Evolutionary conservation across 23 tunicate genomes (phyloP), one percentile per base, ranked within the genome.

Genomic region (Halocynthia aurantium): DNA sequence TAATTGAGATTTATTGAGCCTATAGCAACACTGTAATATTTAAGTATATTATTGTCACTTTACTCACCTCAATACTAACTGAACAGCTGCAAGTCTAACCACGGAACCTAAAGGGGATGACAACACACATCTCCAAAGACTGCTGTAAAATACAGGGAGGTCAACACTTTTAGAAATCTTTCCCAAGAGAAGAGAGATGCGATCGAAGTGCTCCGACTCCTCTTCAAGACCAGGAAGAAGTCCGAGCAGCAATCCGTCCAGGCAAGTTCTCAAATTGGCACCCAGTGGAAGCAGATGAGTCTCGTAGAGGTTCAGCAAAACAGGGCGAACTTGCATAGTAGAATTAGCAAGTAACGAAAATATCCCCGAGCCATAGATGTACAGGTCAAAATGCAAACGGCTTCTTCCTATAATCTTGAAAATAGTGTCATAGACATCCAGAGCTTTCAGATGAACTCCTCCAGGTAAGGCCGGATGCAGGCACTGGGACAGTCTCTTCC

Each of bases 381-480:
- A 75, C 12, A 92, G 64, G 69, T 92, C 91, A 21, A 61, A 66
- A 69, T 82, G 61, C n/a, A 92, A 70, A 22, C 73, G 82, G 22
- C 83, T 50, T 12, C 61, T 72, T 52, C 64, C 81, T 44, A 92
- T 69, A 50, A 92, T 92, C 53, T 82, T 84, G 67, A 92, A 92
- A 22, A 92, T 92, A 21, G 83, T 65, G 50, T 92, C 81, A 53
- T 92, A 92, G 53, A 92, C 98, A 7, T 82, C 83, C n/a, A 92
- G 82, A 10, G 92, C 98, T 73, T 92, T 92, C 0, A 92, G 57
- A 75, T 92, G 98, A 61, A 92, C 98, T 8, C 98, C 98, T 8
- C 98, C 98, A 44, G 98, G 98, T 22, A 92, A 71, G 13, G 91
- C 92, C 62, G 98, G 98, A 53, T 92, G 98, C 82, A 92, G 78